A percentile compares a stretch with the other conserved stretches of the same genome.
These are phyloP conservation scores for Cataglyphis albicans DNA, from an alignment of 2,888 invertebrate genomes.

Conservation along the genomic window DNA sequence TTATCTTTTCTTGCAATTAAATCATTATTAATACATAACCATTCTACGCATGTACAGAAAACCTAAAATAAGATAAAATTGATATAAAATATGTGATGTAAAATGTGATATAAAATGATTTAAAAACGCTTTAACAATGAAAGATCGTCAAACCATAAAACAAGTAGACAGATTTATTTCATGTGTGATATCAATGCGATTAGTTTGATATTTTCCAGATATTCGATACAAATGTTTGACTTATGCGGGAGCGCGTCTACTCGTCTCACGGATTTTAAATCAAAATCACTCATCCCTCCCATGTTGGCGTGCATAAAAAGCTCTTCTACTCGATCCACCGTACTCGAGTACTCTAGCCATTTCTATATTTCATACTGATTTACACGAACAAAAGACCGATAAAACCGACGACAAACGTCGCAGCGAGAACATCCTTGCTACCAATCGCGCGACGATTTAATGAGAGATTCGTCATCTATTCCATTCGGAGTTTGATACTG, in stretches of 20 bases:
- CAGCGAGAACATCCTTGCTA: constrained; percentile 1
- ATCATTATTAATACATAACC: neutral
- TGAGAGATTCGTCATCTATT: constrained; percentile 3
- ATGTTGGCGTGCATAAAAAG: constrained; percentile 32
- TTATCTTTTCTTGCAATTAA: neutral
- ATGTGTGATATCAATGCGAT: constrained; percentile 1
- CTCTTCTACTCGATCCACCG: constrained; percentile 5
- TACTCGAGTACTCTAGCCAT: constrained; percentile 12
- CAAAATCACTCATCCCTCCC: constrained; percentile 4
- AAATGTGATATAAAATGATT: neutral
- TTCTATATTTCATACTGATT: constrained; percentile 37
- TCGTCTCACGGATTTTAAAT: constrained; percentile 41
- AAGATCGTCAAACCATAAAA: neutral
- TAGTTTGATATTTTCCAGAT: constrained; percentile 9
- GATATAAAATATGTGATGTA: neutral
- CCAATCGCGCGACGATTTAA: constrained; percentile 9
- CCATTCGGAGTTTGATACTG: neutral
- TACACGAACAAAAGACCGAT: constrained; percentile 2
- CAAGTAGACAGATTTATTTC: constrained; percentile 19
- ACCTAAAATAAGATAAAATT: neutral
- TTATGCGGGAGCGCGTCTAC: neutral
- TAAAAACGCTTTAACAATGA: neutral
- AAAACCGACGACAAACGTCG: constrained; percentile 16
- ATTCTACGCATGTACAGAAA: neutral
- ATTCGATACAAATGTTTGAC: constrained; percentile 2